phyloP scores from a whole-genome alignment of 64 coral and sea anemone species.

The Montipora sp. region DNA sequence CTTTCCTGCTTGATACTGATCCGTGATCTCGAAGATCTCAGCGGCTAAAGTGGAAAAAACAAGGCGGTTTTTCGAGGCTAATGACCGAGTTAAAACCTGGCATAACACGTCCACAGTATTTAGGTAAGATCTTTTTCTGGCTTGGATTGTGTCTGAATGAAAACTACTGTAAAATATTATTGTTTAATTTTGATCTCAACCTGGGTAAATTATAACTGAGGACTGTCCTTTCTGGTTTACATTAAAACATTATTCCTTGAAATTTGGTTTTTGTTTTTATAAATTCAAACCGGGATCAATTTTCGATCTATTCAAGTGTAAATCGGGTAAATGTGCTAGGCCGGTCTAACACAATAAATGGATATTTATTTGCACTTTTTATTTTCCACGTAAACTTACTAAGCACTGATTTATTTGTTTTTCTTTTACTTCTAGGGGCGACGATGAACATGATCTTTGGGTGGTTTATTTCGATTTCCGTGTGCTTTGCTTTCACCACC shows the following conservation, averaged over 20 bases:
- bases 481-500: not conserved
- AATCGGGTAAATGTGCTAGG: not conserved
- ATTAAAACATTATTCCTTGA: not conserved
- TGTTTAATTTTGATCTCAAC: not conserved
- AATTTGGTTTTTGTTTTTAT: not conserved
- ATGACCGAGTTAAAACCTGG: not conserved
- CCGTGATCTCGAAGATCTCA: slow-evolving; percentile 2
- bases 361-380: no score
- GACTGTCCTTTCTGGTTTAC: not conserved
- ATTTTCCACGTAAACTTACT: not conserved
- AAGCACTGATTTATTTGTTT: not conserved
- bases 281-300: not conserved
- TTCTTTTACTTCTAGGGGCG: not conserved
- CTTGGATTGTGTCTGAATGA: not conserved
- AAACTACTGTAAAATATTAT: not conserved
- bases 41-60: not conserved
- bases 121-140: slow-evolving; percentile 1
- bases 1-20: not conserved
- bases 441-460: slow-evolving; percentile 5
- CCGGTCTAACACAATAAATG: not conserved
- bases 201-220: not conserved
- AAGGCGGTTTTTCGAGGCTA: not conserved
- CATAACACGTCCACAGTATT: not conserved
- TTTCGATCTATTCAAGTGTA: not conserved
- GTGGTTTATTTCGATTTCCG: not conserved